These are phyloP conservation scores for Trididemnum clinides DNA, from an alignment of 23 tunicate genomes.

Conservation along the genomic window DNA sequence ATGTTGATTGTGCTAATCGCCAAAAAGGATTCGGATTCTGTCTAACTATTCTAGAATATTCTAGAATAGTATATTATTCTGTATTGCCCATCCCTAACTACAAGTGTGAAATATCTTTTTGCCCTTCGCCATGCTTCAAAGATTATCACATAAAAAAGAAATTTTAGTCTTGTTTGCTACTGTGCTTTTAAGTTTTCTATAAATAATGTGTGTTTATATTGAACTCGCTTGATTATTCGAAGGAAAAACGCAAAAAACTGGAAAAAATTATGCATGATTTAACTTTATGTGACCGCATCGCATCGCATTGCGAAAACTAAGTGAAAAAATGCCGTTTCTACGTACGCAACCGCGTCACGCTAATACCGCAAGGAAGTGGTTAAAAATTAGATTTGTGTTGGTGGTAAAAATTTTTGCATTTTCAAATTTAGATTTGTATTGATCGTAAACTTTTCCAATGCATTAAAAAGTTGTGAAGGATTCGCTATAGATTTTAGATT, in stretches of 20 bases:
- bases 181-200: neutral
- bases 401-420: too few species aligned
- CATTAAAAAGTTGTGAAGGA: too few species aligned
- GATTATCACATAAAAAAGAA: neutral
- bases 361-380: neutral
- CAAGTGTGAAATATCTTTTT: neutral
- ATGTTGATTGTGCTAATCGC: too few species aligned
- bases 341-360: neutral
- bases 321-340: neutral
- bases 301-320: neutral
- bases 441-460: too few species aligned
- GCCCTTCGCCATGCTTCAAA: conserved; percentile 23
- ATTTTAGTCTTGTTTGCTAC: neutral
- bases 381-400: too few species aligned
- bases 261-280: neutral
- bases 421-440: too few species aligned
- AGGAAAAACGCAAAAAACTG: neutral
- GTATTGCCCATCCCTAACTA: too few species aligned
- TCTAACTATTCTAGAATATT: too few species aligned
- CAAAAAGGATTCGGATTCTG: too few species aligned
- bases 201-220: neutral
- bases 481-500: too few species aligned
- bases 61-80: too few species aligned
- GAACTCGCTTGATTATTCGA: neutral
- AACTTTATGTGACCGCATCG: neutral